Percentiles rank a stretch among this genome's conserved stretches.
These are phyloP conservation scores for Haliclystus octoradiatus DNA, from an alignment of 30 jellyfish, hydroid and myxozoan genomes.

Conservation along the genomic window DNA sequence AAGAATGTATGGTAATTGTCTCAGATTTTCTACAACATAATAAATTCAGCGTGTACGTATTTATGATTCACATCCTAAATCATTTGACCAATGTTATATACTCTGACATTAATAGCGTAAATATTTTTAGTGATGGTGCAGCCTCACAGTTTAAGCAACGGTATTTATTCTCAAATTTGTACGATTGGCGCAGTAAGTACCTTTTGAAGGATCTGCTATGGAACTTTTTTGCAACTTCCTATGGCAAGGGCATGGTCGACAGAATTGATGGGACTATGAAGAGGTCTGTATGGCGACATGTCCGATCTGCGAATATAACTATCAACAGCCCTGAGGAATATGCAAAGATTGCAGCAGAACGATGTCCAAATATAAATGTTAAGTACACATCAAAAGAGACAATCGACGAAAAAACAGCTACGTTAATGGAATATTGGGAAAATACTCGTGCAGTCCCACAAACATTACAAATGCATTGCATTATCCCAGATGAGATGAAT, in stretches of 20 bases:
- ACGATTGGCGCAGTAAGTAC: background rate
- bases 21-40: constrained; percentile 32
- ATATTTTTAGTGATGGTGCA: constrained; percentile 23
- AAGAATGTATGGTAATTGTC: constrained; percentile 28
- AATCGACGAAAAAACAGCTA: constrained; percentile 5
- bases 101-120: constrained; percentile 13
- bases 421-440: constrained; percentile 8
- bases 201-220: background rate
- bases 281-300: constrained; percentile 27
- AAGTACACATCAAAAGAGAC: background rate
- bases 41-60: constrained; percentile 34
- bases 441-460: constrained; percentile 16
- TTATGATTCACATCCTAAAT: constrained; percentile 19
- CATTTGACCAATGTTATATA: constrained; percentile 9
- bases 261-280: constrained; percentile 28
- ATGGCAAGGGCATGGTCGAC: constrained; percentile 3
- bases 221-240: background rate
- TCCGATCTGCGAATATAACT: constrained; percentile 4
- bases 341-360: constrained; percentile 7
- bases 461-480: constrained; percentile 10
- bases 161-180: background rate
- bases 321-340: constrained; percentile 5
- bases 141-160: constrained; percentile 23
- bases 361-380: constrained; percentile 2
- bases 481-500: constrained; percentile 12